Conservation (phyloP, 2,888 invertebrate genomes). For the Nemapogon koenigi region DNA sequence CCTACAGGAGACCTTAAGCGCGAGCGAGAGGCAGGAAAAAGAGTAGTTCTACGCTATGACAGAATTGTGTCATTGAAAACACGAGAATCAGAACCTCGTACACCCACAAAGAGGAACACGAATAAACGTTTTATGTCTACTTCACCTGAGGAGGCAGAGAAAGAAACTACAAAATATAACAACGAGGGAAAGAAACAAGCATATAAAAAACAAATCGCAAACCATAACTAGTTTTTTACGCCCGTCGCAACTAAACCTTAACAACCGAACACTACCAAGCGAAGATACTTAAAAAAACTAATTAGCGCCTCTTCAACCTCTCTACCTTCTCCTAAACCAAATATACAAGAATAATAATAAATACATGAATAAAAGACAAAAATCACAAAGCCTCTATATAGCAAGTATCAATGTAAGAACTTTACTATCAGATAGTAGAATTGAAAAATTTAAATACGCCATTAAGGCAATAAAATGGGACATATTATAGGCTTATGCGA, state of each 20-base stretch:
- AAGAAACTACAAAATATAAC: neutral
- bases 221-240: constrained; percentile 15
- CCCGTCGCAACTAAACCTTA: constrained; percentile 10
- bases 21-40: constrained; percentile 16
- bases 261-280: constrained; percentile 12
- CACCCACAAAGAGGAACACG: constrained; percentile 1
- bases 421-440: no score
- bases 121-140: constrained; percentile 13
- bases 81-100: constrained; percentile 1
- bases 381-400: no score
- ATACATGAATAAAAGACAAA: no score
- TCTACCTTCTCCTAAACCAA: neutral
- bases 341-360: no score
- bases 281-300: constrained; percentile 11
- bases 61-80: constrained; percentile 16
- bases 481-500: neutral
- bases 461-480: neutral
- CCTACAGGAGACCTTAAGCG: constrained; percentile 16
- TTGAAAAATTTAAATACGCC: no score
- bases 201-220: constrained; percentile 5
- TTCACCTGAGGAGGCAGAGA: constrained; percentile 13
- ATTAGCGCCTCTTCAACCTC: neutral
- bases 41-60: constrained; percentile 16
- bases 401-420: no score
- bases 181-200: constrained; percentile 1